Conservation (phyloP, 2,888 invertebrate genomes). For the Tenthredo livida region DNA sequence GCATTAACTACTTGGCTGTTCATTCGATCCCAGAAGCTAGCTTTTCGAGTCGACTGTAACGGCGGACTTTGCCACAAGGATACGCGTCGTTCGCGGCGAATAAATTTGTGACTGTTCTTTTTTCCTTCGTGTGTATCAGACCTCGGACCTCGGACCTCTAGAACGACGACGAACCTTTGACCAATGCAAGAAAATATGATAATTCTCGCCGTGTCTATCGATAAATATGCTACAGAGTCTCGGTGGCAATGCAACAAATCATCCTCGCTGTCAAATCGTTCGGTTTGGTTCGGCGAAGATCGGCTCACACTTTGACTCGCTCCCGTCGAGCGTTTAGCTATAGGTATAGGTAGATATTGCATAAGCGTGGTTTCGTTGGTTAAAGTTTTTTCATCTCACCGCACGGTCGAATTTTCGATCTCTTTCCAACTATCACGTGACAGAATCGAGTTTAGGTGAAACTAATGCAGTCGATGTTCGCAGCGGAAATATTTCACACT, state of each 20-base stretch:
- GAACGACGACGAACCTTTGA: slow-evolving; percentile 15
- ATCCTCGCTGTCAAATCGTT: not conserved
- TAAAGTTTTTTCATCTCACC: not conserved
- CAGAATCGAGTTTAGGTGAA: not conserved
- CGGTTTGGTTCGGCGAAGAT: not conserved
- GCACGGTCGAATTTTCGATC: not conserved
- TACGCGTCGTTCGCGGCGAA: slow-evolving; percentile 8
- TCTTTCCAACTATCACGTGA: not conserved
- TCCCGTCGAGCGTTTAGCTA: not conserved
- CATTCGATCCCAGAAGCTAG: slow-evolving; percentile 6
- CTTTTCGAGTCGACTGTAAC: slow-evolving; percentile 17
- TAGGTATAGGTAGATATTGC: too few relatives aligned
- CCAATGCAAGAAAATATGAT: slow-evolving; percentile 23
- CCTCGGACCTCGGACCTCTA: slow-evolving; percentile 12
- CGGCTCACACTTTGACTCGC: not conserved
- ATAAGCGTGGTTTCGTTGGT: slow-evolving; percentile 3
- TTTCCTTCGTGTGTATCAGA: not conserved
- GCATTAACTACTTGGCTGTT: not conserved
- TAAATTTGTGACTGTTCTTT: not conserved
- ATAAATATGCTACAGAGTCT: not conserved
- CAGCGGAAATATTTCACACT: not conserved
- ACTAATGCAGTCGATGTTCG: not conserved
- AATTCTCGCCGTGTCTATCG: slow-evolving; percentile 7
- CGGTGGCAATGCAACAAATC: not conserved
- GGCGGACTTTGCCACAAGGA: slow-evolving; percentile 30